These are phyloP conservation scores for Drosophila athabasca DNA, from an alignment of 1,140 invertebrate species.

Conservation along the genomic window DNA sequence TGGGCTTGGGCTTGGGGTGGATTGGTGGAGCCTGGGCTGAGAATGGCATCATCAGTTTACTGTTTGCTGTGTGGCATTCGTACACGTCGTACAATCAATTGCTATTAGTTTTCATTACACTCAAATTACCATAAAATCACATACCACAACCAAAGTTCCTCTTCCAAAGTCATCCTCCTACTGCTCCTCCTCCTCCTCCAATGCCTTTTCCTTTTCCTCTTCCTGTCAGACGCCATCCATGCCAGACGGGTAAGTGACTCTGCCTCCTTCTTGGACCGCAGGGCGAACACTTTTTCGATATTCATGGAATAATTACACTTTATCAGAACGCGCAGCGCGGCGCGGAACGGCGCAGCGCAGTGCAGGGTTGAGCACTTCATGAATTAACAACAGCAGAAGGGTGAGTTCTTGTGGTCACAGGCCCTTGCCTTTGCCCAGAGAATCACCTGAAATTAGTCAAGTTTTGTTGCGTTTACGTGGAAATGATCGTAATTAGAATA, in stretches of 20 bases:
- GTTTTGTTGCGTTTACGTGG: constrained; percentile 75
- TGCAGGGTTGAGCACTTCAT: constrained; percentile 43
- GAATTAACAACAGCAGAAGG: constrained; percentile 61
- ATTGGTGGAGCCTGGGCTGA: constrained; percentile 4
- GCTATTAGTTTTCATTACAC: constrained; percentile 80
- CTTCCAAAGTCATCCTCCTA: neutral
- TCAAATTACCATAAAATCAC: constrained; percentile 81
- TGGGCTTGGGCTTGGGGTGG: neutral
- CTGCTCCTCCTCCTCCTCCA: too few relatives aligned
- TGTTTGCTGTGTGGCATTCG: constrained; percentile 36
- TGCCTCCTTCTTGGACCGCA: constrained; percentile 26
- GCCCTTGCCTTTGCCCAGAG: neutral
- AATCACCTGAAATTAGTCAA: constrained; percentile 66
- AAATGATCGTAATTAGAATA: constrained; percentile 80
- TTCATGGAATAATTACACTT: constrained; percentile 82
- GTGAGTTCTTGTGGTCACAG: neutral
- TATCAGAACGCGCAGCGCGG: constrained; percentile 41
- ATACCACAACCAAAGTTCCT: constrained; percentile 38
- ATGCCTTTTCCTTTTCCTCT: too few relatives aligned
- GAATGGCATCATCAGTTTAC: constrained; percentile 38
- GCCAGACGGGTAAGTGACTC: neutral
- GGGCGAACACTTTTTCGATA: constrained; percentile 72
- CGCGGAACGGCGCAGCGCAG: too few relatives aligned
- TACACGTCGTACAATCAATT: constrained; percentile 79
- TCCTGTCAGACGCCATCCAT: neutral